These are phyloP conservation scores for Zeus faber DNA, from an alignment of 2,113 vertebrate genomes.

Conservation along the genomic window DNA sequence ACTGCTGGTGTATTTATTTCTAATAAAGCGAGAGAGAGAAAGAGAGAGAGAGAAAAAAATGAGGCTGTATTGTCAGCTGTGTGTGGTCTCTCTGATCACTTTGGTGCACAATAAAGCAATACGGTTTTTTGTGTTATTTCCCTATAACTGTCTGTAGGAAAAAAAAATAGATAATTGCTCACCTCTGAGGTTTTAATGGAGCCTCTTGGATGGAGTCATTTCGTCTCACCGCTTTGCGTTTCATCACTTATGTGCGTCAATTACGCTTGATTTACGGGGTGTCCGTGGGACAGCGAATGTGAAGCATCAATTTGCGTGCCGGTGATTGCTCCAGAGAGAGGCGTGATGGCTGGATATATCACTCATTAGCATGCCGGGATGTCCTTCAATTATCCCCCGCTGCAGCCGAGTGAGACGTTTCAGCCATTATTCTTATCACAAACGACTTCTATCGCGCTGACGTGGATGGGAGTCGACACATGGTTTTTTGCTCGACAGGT, in stretches of 20 bases:
- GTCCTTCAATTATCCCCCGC: slow-evolving; percentile 66
- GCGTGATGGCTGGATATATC: slow-evolving; percentile 53
- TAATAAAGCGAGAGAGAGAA: too few species aligned
- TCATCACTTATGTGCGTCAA: slow-evolving; percentile 69
- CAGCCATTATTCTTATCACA: slow-evolving; percentile 39
- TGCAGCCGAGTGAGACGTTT: slow-evolving; percentile 56
- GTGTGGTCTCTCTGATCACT: too few species aligned
- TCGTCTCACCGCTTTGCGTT: slow-evolving; percentile 64
- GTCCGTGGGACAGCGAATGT: slow-evolving; percentile 54
- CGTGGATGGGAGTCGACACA: neutral
- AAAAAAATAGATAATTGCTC: slow-evolving; percentile 55
- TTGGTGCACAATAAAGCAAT: too few species aligned
- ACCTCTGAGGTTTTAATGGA: slow-evolving; percentile 60
- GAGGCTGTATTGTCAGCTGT: too few species aligned
- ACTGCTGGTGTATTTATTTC: too few species aligned
- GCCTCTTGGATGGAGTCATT: slow-evolving; percentile 65
- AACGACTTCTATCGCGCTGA: slow-evolving; percentile 31
- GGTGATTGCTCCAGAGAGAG: slow-evolving; percentile 60
- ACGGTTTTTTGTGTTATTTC: too few species aligned
- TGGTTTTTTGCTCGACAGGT: slow-evolving; percentile 12
- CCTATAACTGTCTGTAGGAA: too few species aligned
- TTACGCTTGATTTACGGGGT: slow-evolving; percentile 69
- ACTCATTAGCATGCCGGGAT: slow-evolving; percentile 59
- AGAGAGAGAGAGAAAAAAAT: too few species aligned
- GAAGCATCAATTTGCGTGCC: slow-evolving; percentile 62